A percentile compares a stretch with the other conserved stretches of the same genome.
Conservation (phyloP, 92 coral and sea anemone species). For the Umimayanthus chanpuru region DNA sequence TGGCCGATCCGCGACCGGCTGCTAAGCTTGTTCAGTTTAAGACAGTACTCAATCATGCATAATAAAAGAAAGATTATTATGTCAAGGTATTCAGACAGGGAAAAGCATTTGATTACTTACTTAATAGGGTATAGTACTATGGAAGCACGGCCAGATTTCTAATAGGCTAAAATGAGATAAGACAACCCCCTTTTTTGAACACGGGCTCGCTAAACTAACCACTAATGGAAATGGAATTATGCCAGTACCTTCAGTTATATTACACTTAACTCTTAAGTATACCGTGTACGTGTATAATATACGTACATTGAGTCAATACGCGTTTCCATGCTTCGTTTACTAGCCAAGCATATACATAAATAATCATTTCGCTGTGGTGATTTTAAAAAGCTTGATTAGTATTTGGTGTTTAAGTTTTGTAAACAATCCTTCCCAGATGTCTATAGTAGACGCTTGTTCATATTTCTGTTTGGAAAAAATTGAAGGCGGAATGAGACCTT, state of each 20-base stretch:
- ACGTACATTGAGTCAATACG: slow-evolving; percentile 2
- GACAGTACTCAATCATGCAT: no score
- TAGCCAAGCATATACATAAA: not conserved
- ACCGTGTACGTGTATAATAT: no score
- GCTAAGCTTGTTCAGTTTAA: no score
- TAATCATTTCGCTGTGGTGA: not conserved
- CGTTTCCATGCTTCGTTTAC: not conserved
- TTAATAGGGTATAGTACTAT: not conserved
- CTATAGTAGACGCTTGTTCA: not conserved
- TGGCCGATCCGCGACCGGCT: no score
- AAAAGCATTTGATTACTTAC: not conserved
- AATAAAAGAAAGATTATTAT: not conserved
- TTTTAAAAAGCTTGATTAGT: not conserved
- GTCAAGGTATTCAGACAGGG: not conserved
- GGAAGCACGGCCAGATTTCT: not conserved
- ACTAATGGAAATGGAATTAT: not conserved
- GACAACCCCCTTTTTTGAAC: not conserved
- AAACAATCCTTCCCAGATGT: not conserved
- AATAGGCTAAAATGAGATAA: slow-evolving; percentile 5
- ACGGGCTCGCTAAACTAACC: not conserved
- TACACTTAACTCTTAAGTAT: no score
- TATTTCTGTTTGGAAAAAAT: not conserved
- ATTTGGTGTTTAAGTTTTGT: not conserved
- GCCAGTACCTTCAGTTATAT: not conserved
- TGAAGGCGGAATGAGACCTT: not conserved